These are phyloP conservation scores for Macroteleia sp. DNA, from an alignment of 2,888 invertebrate genomes.

Conservation along the genomic window DNA sequence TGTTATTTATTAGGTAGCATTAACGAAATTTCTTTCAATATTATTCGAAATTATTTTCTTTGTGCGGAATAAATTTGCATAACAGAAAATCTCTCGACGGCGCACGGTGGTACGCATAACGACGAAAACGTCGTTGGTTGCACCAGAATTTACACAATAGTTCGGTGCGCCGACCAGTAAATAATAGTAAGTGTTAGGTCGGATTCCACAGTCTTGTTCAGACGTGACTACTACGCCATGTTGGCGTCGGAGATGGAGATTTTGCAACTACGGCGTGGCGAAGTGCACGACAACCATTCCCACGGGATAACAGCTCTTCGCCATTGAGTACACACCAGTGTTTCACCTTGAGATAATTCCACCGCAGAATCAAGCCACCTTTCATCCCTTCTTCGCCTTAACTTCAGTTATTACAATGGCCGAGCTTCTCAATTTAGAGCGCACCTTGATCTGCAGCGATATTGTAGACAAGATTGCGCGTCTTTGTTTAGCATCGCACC, in stretches of 20 bases:
- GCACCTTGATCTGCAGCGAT: conserved; percentile 41
- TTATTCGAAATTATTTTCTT: conserved; percentile 38
- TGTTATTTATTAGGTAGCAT: no score
- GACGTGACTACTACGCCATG: conserved; percentile 41
- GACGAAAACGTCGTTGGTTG: conserved; percentile 31
- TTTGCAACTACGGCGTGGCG: conserved; percentile 40
- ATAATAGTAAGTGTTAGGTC: conserved; percentile 63
- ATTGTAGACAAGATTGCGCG: conserved; percentile 20
- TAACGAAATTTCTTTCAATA: no score
- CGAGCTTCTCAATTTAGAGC: conserved; percentile 63
- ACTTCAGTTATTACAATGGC: conserved; percentile 68
- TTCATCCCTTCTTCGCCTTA: conserved; percentile 65
- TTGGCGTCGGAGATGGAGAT: conserved; percentile 42
- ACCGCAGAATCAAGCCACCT: conserved; percentile 61
- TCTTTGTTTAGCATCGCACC: conserved; percentile 26
- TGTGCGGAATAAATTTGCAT: conserved; percentile 31
- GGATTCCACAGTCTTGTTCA: conserved; percentile 57
- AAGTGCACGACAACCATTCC: conserved; percentile 58
- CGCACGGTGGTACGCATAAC: conserved; percentile 8
- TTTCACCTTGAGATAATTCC: conserved; percentile 57
- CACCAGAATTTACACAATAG: conserved; percentile 50
- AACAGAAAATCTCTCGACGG: conserved; percentile 22
- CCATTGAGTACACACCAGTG: conserved; percentile 57
- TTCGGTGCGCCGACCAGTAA: conserved; percentile 56
- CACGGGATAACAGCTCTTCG: conserved; percentile 59